Evolutionary conservation across 2,113 vertebrate genomes (phyloP), one percentile per base, ranked within the genome.

Genomic region (Hypomesus transpacificus): DNA sequence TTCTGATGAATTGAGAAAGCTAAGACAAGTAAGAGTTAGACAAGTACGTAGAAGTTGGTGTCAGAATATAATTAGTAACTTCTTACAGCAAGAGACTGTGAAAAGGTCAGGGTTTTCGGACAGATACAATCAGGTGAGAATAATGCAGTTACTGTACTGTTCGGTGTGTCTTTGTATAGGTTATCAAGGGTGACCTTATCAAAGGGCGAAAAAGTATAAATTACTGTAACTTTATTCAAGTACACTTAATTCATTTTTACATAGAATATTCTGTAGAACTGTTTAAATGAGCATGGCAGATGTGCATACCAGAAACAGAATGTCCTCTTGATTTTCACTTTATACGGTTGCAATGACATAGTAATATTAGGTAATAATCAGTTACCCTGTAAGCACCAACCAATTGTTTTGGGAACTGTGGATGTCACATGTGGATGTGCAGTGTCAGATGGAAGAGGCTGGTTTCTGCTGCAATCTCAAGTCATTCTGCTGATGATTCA

Each of bases 21-120:
- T 13, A 46, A 46, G 56, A 21, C 54, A 82, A 65, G 66, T 57
- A 68, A 59, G 70, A 58, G 31, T 50, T 79, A 76, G 69, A 76
- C 69, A 69, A 20, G 68, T 65, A 68, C 61, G 22, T n/a, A 65
- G n/a, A 69, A 77, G 60, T 51, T 80, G 61, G 78, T 68, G 61
- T 74, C 39, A 74, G 71, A 81, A 62, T 68, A 67, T 78, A 87
- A 83, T 75, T 78, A 76, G 63, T 70, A 75, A 52, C 59, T 84
- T 66, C 26, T 60, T 34, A 31, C 54, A 73, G n/a, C 24, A 57
- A 31, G 70, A 75, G 63, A 57, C 57, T 83, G 17, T 79, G 84
- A 76, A 87, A 89, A 87, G 86, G 82, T 89, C 86, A 86, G 63
- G 70, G 53, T 82, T 87, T 84, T 77, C 77, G 82, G 76, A 67